Base-by-base conservation (phyloP, 2,113 vertebrate genomes). In the Chunga burmeisteri region DNA sequence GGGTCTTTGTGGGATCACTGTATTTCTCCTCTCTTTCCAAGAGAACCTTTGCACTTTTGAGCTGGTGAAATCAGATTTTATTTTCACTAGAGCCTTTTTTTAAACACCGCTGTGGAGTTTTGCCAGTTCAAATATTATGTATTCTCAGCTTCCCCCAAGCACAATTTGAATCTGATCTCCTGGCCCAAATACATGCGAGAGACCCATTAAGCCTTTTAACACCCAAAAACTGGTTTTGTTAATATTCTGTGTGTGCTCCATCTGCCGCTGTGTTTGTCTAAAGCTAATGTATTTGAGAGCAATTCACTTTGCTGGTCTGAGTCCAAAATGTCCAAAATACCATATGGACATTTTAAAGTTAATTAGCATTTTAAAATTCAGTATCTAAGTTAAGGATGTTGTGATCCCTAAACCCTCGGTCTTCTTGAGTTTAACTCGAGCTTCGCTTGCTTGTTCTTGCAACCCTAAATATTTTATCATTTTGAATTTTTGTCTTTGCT, bases 201-300 rank as follows among this genome's bases (percentile, higher is more conserved):
- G 88, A 83, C 88, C 92, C 90, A 81, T 94, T 90, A 91, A 93
- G 75, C 53, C 88, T 92, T 97, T 96, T 97, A 96, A 95, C 94
- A 93, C 96, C 81, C 97, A 16, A 63, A 96, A 63, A 3, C 94
- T 83, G 96, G 92, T 92, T 96, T 85, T 93, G 93, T 93, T 95
- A 91, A 83, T 88, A 68, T 88, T 83, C 96, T 56, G 52, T 1
- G 25, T 71, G 87, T 66, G 88, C 93, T 96, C 96, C 96, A 97
- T 97, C 96, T 97, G 96, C 93, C 86, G 93, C 94, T 61, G 38
- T 85, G 90, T 94, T 96, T 96, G 92, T 91, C 92, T 62, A 80
- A 44, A 77, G 93, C 96, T 65, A 71, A 95, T 83, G 93, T 38
- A 34, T 95, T 90, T 80, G 92, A 78, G 92, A 96, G 95, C 95